These are phyloP conservation scores for Pangasius sanitwongsei DNA, from an alignment of 2,797 vertebrate genomes.

Conservation along the genomic window DNA sequence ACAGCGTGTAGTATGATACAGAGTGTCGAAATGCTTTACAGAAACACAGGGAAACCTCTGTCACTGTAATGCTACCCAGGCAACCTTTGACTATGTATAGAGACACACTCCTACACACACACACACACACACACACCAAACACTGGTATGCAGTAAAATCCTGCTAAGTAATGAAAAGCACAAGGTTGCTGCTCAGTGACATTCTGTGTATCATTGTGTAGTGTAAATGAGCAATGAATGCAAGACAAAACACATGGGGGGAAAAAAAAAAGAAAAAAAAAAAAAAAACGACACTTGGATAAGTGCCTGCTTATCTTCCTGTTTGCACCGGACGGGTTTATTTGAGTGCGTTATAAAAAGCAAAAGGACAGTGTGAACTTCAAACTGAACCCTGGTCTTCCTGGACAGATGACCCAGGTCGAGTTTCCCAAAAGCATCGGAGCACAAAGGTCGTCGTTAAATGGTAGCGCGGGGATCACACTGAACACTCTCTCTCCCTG, in stretches of 20 bases:
- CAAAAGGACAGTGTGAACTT: constrained; percentile 5
- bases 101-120: background rate
- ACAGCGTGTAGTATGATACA: no score
- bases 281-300: background rate
- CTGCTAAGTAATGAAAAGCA: constrained; percentile 16
- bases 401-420: background rate
- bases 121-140: background rate
- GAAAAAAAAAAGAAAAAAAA: background rate
- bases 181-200: background rate
- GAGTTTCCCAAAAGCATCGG: background rate
- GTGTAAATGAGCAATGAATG: no score
- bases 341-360: background rate
- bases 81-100: constrained; percentile 1
- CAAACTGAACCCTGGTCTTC: background rate
- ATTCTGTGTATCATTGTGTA: background rate
- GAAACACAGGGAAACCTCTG: background rate
- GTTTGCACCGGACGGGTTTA: background rate
- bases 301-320: background rate
- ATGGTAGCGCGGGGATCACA: background rate
- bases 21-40: background rate
- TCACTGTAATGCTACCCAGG: background rate
- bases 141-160: constrained; percentile 15
- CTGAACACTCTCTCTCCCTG: background rate
- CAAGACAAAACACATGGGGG: background rate
- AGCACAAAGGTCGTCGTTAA: background rate